Conservation (phyloP, 2,797 vertebrate species). For the Alauda arvensis region DNA sequence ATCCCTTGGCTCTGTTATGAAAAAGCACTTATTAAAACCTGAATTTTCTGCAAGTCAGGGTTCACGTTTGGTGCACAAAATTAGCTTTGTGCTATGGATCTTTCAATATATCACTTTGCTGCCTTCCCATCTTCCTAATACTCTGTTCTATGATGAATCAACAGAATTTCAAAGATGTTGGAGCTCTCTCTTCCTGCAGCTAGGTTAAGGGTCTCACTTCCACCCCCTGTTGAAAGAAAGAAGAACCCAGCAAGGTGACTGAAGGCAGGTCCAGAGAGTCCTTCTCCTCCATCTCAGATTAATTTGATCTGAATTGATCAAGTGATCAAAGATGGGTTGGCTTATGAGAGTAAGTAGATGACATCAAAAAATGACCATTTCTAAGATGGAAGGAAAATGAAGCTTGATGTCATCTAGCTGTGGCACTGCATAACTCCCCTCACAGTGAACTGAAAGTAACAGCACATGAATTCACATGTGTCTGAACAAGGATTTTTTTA, state of each 20-base stretch:
- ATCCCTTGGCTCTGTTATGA: neutral
- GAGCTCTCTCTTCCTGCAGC: neutral
- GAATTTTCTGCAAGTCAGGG: neutral
- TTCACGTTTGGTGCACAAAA: neutral
- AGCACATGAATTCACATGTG: neutral
- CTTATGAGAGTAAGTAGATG: neutral
- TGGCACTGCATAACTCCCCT: neutral
- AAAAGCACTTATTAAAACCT: neutral
- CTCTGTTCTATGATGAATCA: neutral
- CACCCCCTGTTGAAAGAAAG: neutral
- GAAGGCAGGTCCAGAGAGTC: neutral
- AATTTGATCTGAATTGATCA: neutral
- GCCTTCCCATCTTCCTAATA: neutral
- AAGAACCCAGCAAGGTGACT: neutral
- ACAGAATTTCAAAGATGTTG: neutral
- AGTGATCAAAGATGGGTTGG: neutral
- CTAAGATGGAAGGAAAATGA: neutral
- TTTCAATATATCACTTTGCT: neutral
- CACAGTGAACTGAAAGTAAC: neutral
- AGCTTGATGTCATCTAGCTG: neutral
- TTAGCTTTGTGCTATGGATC: neutral
- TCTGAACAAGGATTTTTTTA: neutral
- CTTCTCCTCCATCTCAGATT: neutral
- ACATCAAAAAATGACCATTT: neutral
- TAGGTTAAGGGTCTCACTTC: neutral